Conservation (phyloP, 2,888 invertebrate genomes). For the Melieria picta region DNA sequence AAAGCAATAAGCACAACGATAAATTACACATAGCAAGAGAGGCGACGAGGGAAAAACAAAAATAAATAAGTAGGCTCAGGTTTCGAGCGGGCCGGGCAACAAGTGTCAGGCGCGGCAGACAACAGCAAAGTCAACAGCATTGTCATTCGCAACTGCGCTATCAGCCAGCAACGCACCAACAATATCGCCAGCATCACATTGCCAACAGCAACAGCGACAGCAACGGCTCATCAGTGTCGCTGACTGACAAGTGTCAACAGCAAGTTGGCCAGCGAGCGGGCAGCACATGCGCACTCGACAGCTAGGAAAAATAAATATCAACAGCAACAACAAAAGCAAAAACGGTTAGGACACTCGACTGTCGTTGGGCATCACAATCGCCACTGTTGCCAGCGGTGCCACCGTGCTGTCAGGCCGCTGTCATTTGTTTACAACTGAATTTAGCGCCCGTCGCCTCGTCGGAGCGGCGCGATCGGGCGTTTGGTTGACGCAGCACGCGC, state of each 20-base stretch:
- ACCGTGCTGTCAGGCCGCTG: slow-evolving; percentile 3
- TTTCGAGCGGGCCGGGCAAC: too few relatives aligned
- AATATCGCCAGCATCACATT: background rate
- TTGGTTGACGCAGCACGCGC: slow-evolving; percentile 26
- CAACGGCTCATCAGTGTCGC: background rate
- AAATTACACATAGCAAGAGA: too few relatives aligned
- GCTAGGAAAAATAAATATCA: background rate
- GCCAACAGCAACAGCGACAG: background rate
- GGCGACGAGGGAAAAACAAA: too few relatives aligned
- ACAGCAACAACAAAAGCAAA: slow-evolving; percentile 18
- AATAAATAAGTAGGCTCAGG: too few relatives aligned
- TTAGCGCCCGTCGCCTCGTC: slow-evolving; percentile 8
- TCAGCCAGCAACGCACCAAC: slow-evolving; percentile 1
- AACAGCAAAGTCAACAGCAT: slow-evolving; percentile 5
- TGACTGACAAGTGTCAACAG: slow-evolving; percentile 11
- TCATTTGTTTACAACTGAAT: slow-evolving; percentile 21
- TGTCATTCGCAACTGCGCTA: background rate
- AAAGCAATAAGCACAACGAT: too few relatives aligned
- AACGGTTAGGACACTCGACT: slow-evolving; percentile 14
- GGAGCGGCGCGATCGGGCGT: background rate
- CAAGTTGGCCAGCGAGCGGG: background rate
- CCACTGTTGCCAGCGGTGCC: too few relatives aligned
- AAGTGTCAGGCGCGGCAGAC: slow-evolving; percentile 17
- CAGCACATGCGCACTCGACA: slow-evolving; percentile 11
- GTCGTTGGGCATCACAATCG: background rate